phyloP scores from a whole-genome alignment of 2,888 invertebrate species.

The Cyclophora punctaria region DNA sequence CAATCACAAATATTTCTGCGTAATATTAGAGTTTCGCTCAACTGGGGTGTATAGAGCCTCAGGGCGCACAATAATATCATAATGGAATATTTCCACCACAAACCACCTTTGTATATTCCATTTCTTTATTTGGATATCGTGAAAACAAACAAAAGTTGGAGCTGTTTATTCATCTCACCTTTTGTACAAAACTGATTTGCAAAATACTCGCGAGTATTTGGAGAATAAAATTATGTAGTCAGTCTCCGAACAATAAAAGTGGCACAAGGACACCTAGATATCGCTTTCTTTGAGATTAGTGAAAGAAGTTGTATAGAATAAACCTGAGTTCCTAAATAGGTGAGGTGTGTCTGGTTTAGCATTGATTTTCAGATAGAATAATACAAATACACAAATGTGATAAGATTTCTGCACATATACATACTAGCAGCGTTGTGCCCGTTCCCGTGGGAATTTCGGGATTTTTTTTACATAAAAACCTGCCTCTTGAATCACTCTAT shows the following conservation, averaged over 20 bases:
- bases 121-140: conserved; percentile 1
- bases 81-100: background rate
- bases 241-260: conserved; percentile 8
- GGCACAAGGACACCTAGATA: conserved; percentile 10
- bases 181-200: conserved; percentile 15
- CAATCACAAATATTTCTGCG: no score
- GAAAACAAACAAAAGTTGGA: conserved; percentile 15
- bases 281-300: no score
- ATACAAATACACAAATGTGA: no score
- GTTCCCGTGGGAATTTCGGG: no score
- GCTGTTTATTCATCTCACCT: conserved; percentile 22
- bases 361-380: no score
- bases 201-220: conserved; percentile 8
- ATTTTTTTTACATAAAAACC: no score
- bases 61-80: background rate
- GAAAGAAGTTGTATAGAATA: conserved; percentile 3
- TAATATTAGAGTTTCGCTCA: no score
- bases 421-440: no score
- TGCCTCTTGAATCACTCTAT: no score
- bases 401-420: no score
- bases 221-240: conserved; percentile 3
- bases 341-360: background rate
- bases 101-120: background rate
- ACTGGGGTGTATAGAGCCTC: no score
- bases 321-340: background rate